Evolutionary conservation across 92 coral and sea anemone species (phyloP).

Genomic region (Anthopleura xanthogrammica): DNA sequence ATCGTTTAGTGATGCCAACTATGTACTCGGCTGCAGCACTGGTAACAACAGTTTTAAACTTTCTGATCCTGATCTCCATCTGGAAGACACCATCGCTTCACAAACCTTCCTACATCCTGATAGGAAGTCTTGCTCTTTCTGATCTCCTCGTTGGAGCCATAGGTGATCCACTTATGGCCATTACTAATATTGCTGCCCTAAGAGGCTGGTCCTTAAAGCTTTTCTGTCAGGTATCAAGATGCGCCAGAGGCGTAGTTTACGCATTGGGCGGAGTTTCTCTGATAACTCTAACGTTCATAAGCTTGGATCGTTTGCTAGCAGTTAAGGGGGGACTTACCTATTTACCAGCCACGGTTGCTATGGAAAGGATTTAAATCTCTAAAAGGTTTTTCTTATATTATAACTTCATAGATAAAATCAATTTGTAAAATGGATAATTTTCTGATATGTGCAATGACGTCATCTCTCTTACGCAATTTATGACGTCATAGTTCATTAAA

Average conservation of each 20-base stretch:
- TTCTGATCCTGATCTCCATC: neutral
- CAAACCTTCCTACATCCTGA: constrained; percentile 7
- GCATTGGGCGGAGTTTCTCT: neutral
- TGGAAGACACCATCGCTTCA: neutral
- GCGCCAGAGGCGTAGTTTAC: neutral
- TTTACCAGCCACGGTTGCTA: too few species aligned
- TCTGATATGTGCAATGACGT: too few species aligned
- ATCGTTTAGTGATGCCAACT: too few species aligned
- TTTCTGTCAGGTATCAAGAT: neutral
- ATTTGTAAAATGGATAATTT: too few species aligned
- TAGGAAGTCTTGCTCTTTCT: neutral
- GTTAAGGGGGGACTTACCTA: too few species aligned
- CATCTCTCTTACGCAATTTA: too few species aligned
- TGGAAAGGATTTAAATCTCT: too few species aligned
- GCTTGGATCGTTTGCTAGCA: constrained; percentile 9
- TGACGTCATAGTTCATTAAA: too few species aligned
- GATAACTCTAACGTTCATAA: neutral
- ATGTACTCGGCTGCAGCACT: neutral
- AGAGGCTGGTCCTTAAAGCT: neutral
- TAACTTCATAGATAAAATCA: too few species aligned
- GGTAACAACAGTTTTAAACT: neutral
- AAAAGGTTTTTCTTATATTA: too few species aligned
- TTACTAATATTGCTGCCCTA: neutral
- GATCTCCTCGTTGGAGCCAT: constrained; percentile 10
- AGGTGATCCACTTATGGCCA: neutral